Evolutionary conservation across 2,888 invertebrate species (phyloP).

Genomic region (Neoitamus cyanurus): DNA sequence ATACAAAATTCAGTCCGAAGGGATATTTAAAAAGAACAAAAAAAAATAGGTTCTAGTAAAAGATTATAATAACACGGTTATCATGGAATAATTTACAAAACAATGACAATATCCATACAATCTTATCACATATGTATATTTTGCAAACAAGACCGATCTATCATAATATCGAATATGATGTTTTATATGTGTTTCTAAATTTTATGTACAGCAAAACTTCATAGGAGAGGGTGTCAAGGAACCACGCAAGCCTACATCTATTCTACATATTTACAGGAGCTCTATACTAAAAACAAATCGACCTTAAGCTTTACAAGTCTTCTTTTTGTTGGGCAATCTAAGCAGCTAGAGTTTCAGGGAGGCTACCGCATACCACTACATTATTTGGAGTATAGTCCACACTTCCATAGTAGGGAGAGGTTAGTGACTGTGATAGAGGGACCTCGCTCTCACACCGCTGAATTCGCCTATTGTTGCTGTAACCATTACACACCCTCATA

Average conservation of each 20-base stretch:
- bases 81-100: not conserved
- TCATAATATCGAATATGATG: not conserved
- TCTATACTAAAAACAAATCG: not conserved
- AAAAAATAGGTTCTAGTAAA: no score
- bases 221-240: not conserved
- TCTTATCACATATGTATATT: not conserved
- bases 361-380: not conserved
- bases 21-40: no score
- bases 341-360: not conserved
- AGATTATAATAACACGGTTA: no score
- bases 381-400: conserved; percentile 44
- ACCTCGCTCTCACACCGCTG: conserved; percentile 1
- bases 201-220: not conserved
- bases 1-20: no score
- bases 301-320: not conserved
- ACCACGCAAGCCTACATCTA: not conserved
- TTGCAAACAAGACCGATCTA: not conserved
- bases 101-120: not conserved
- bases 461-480: not conserved
- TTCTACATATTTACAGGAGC: not conserved
- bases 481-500: conserved; percentile 25
- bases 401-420: conserved; percentile 50
- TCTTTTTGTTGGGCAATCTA: not conserved
- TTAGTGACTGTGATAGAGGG: conserved; percentile 31
- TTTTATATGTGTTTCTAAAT: not conserved